Conservation (phyloP, 2,888 invertebrate genomes). For the Galeopsomyia nigrocyanea region DNA sequence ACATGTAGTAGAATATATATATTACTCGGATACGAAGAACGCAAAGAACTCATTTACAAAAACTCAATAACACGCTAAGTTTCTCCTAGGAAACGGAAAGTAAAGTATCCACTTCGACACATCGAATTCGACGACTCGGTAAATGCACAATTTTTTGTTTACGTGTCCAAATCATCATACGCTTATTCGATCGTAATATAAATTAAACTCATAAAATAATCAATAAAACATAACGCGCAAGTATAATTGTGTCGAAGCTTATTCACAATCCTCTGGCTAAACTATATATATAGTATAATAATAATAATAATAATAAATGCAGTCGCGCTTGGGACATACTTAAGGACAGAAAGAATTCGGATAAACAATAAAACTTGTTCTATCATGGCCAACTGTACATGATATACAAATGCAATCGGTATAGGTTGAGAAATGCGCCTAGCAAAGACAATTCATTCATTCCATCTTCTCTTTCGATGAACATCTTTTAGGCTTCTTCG, state of each 20-base stretch:
- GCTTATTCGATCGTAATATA: not conserved
- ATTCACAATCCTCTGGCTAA: constrained; percentile 15
- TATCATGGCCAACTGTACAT: constrained; percentile 58
- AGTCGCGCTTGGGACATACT: not conserved
- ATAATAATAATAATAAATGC: constrained; percentile 36
- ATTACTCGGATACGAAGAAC: constrained; percentile 25
- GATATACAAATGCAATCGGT: constrained; percentile 59
- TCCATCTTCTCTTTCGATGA: constrained; percentile 48
- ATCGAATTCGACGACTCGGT: not conserved
- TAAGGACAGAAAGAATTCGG: constrained; percentile 39
- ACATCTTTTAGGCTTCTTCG: constrained; percentile 44
- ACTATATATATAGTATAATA: constrained; percentile 6
- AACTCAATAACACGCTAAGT: constrained; percentile 25
- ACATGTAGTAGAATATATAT: constrained; percentile 14
- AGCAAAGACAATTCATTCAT: constrained; percentile 38
- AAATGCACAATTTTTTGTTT: too few species aligned
- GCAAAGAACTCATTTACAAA: constrained; percentile 35
- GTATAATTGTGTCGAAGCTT: constrained; percentile 18
- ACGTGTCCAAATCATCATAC: too few species aligned
- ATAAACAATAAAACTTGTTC: constrained; percentile 42
- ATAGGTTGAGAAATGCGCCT: constrained; percentile 40
- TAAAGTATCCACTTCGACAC: constrained; percentile 24
- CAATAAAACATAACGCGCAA: constrained; percentile 18
- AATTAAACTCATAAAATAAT: constrained; percentile 19
- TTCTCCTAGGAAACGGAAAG: constrained; percentile 8